Percentiles rank a stretch among this genome's conserved stretches.
These are phyloP conservation scores for Condylura cristata DNA, from an alignment of 2,113 vertebrate genomes.

Conservation along the genomic window DNA sequence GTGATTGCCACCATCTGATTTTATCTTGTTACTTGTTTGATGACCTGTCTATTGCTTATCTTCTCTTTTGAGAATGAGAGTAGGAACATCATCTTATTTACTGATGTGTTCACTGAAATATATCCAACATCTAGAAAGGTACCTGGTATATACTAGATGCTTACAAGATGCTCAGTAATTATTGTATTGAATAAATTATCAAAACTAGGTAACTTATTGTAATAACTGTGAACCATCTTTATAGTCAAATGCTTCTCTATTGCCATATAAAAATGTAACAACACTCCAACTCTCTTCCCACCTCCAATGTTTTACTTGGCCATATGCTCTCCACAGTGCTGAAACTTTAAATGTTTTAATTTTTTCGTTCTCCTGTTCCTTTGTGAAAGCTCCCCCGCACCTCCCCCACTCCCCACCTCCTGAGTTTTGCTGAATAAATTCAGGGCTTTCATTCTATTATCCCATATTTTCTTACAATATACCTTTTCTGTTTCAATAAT, in stretches of 20 bases:
- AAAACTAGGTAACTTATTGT: not conserved
- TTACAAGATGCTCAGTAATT: not conserved
- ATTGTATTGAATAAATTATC: constrained; percentile 7
- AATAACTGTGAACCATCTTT: not conserved
- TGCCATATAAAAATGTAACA: constrained; percentile 33
- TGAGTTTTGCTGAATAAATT: constrained; percentile 66
- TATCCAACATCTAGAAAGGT: not conserved
- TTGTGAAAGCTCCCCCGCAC: not conserved
- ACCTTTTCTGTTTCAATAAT: constrained; percentile 65
- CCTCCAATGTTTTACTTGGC: constrained; percentile 45
- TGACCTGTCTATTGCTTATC: not conserved
- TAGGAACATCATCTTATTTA: not conserved
- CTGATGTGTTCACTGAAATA: not conserved
- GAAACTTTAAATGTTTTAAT: constrained; percentile 66
- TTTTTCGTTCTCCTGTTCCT: constrained; percentile 56
- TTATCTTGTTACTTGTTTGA: not conserved
- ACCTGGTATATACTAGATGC: not conserved
- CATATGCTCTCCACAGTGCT: constrained; percentile 12
- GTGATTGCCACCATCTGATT: not conserved
- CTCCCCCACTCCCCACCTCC: not conserved
- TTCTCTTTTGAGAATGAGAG: not conserved
- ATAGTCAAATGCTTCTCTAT: constrained; percentile 28
- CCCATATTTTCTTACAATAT: constrained; percentile 60
- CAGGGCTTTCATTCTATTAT: not conserved
- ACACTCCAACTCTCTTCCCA: not conserved